phyloP scores from a whole-genome alignment of 2,888 invertebrate genomes.

The Nomada fucata region DNA sequence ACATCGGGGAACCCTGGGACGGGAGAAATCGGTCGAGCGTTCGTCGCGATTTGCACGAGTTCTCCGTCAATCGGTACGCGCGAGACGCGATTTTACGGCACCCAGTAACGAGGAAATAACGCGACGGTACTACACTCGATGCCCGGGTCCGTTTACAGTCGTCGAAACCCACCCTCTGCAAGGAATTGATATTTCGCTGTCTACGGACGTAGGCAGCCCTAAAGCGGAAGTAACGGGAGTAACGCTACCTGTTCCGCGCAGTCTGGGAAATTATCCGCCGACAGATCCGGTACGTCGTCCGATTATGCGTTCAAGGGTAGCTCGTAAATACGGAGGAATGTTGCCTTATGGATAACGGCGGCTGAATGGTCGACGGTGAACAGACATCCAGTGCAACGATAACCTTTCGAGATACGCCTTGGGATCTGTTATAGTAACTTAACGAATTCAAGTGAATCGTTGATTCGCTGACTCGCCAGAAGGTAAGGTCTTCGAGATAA shows the following conservation, averaged over 20 bases:
- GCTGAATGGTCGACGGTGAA: background rate
- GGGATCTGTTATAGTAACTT: background rate
- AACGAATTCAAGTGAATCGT: conserved; percentile 9
- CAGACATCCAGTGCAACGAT: too few relatives aligned
- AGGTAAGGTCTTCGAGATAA: conserved; percentile 25
- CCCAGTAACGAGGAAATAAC: conserved; percentile 60
- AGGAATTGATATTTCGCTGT: conserved; percentile 32
- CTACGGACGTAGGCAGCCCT: background rate
- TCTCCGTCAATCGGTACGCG: conserved; percentile 39
- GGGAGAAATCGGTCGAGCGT: conserved; percentile 53
- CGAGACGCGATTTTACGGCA: conserved; percentile 46
- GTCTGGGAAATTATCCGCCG: background rate
- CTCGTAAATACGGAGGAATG: too few relatives aligned
- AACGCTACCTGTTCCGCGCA: background rate
- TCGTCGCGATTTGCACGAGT: conserved; percentile 54
- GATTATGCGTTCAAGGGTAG: background rate
- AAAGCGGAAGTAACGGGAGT: conserved; percentile 5
- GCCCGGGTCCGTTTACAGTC: conserved; percentile 15
- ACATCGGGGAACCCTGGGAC: conserved; percentile 18
- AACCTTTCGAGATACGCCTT: too few relatives aligned
- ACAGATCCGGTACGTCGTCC: background rate
- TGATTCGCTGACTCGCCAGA: conserved; percentile 1
- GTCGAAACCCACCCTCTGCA: background rate
- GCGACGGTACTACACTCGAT: conserved; percentile 44
- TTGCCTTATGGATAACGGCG: too few relatives aligned